These are phyloP conservation scores for Coecobrya sp. DNA, from an alignment of 2,888 invertebrate species.

Conservation along the genomic window DNA sequence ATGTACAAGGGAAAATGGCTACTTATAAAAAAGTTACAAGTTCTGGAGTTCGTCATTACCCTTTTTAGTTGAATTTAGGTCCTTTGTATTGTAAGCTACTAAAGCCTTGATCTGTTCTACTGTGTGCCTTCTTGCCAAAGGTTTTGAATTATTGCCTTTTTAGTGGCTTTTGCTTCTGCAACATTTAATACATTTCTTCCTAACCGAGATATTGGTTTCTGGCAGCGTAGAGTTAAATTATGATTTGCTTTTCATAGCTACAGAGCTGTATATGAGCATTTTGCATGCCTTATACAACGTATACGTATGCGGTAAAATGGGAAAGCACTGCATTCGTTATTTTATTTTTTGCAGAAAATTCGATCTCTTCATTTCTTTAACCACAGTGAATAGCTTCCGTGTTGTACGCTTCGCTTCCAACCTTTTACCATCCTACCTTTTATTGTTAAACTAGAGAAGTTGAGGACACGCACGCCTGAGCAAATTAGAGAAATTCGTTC, in stretches of 20 bases:
- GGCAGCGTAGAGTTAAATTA: neutral
- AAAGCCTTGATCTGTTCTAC: neutral
- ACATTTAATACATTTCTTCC: neutral
- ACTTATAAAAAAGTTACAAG: neutral
- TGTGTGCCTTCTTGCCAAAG: neutral
- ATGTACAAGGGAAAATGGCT: neutral
- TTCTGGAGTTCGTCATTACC: neutral
- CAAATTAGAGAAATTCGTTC: neutral
- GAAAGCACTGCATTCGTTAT: too few relatives aligned
- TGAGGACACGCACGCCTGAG: neutral
- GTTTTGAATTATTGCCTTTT: constrained; percentile 49
- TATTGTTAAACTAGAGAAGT: neutral
- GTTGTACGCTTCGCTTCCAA: neutral
- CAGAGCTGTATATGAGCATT: neutral
- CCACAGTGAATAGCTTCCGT: neutral
- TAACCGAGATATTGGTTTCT: constrained; percentile 20
- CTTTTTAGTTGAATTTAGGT: neutral
- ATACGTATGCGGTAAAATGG: neutral
- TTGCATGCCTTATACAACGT: neutral
- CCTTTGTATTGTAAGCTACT: neutral
- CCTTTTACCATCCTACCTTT: neutral
- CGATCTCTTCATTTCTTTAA: neutral
- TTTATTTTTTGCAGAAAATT: neutral
- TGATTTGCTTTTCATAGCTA: neutral
- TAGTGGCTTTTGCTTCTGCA: constrained; percentile 42